Evolutionary conservation across 2,888 invertebrate genomes (phyloP), one percentile per base, ranked within the genome.

Genomic region (Pyrocoelia pectoralis): DNA sequence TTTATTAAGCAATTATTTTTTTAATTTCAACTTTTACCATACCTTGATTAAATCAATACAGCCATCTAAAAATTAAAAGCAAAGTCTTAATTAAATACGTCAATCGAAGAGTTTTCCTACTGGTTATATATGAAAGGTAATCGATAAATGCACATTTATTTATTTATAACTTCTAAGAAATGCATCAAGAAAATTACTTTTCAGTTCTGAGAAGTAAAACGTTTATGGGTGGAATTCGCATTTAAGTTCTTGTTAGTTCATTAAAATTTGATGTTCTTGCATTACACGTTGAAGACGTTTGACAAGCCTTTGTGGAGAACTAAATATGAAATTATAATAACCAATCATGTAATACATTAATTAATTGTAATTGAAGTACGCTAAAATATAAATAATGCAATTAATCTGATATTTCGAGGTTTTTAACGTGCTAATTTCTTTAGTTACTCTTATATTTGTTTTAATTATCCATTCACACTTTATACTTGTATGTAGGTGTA

Each of bases 81-180:
- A 14, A 50, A 50, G 14, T 10, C 29, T 50, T 50, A 50, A 50
- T 50, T 50, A 50, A 28, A 50, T 24, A 17, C 50, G 50, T 50
- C 50, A 50, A 50, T 50, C 50, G 33, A 33, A 28, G 13, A 50
- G 8, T 29, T 29, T 15, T 8, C 12, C 1, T 50, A 24, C 28
- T 18, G 13, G 14, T 10, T 28, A 24, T 8, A 29, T 28, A 50
- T 24, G 12, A 50, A 5, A 50, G 14, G 12, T 9, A 49, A 18
- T 49, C 49, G 19, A 19, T 49, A 49, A 18, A 19, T 49, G 19
- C 18, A 49, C 13, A 8, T 43, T 43, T 43, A 43, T 43, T 43
- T 43, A 15, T 43, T 43, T 15, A 43, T 15, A 43, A 13, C 13
- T 3, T 43, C 13, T 12, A 14, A n/a, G 33, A 33, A 33, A 33